Evolutionary conservation across 2,888 invertebrate species (phyloP).

Genomic region (Eristalinus aeneus): DNA sequence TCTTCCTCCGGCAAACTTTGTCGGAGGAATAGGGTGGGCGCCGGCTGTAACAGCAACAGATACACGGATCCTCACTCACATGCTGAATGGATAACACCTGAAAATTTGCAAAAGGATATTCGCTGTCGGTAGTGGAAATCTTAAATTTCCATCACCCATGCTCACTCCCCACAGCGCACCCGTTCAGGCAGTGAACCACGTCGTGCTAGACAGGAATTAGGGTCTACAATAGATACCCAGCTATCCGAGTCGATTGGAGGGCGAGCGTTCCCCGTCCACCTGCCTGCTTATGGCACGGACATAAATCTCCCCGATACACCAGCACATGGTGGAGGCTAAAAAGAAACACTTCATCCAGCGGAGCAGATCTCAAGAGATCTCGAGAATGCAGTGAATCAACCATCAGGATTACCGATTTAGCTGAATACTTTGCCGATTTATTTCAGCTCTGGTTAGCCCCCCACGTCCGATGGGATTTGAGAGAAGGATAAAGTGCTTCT

Average conservation of each 20-base stretch:
- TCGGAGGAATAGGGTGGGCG: not conserved
- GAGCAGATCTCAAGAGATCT: constrained; percentile 28
- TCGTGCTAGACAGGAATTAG: constrained; percentile 59
- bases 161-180: not conserved
- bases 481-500: constrained; percentile 39
- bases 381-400: constrained; percentile 64
- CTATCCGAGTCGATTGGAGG: constrained; percentile 51
- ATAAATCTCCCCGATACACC: constrained; percentile 57
- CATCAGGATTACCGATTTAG: constrained; percentile 68
- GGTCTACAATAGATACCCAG: constrained; percentile 55
- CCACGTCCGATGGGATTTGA: constrained; percentile 30
- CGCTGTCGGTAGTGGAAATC: constrained; percentile 60
- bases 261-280: constrained; percentile 9
- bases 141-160: constrained; percentile 61
- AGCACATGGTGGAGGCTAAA: not conserved
- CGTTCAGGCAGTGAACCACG: constrained; percentile 42
- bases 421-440: constrained; percentile 63
- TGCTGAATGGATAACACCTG: constrained; percentile 44
- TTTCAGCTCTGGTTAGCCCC: constrained; percentile 50
- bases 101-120: constrained; percentile 63
- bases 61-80: not conserved
- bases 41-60: constrained; percentile 1
- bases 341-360: not conserved
- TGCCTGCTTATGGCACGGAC: constrained; percentile 27
- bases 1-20: constrained; percentile 49